Percentiles rank a stretch among this genome's conserved stretches.
phyloP scores from a whole-genome alignment of 2,113 vertebrate genomes.

The Carlito syrichta region DNA sequence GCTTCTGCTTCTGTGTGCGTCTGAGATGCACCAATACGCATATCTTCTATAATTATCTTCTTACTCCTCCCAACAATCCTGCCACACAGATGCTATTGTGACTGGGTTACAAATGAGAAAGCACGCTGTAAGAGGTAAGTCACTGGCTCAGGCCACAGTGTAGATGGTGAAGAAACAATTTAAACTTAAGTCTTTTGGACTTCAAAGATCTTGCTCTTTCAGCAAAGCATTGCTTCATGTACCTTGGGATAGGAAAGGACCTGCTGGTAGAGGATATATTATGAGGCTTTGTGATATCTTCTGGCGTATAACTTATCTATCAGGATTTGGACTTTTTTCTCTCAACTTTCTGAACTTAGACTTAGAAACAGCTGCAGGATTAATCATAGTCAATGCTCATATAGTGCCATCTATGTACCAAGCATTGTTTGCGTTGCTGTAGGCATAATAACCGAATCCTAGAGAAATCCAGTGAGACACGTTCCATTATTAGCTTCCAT shows the following conservation, averaged over 20 bases:
- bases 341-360: background rate
- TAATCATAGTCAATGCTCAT: background rate
- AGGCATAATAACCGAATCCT: background rate
- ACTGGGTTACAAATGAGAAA: background rate
- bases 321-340: slow-evolving; percentile 21
- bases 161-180: background rate
- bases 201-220: background rate
- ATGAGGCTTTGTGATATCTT: background rate
- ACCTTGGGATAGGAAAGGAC: background rate
- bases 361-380: background rate
- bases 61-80: background rate
- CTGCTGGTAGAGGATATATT: background rate
- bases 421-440: background rate
- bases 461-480: background rate
- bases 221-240: background rate
- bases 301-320: background rate
- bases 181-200: background rate
- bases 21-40: background rate
- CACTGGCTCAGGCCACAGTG: background rate
- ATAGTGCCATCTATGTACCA: background rate
- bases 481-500: background rate
- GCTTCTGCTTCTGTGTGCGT: background rate
- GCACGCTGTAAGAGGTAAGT: background rate
- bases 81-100: background rate
- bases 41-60: background rate